A percentile compares a stretch with the other conserved stretches of the same genome.
Evolutionary conservation across 2,888 invertebrate species (phyloP).

Genomic region (Pyrgus malvae): DNA sequence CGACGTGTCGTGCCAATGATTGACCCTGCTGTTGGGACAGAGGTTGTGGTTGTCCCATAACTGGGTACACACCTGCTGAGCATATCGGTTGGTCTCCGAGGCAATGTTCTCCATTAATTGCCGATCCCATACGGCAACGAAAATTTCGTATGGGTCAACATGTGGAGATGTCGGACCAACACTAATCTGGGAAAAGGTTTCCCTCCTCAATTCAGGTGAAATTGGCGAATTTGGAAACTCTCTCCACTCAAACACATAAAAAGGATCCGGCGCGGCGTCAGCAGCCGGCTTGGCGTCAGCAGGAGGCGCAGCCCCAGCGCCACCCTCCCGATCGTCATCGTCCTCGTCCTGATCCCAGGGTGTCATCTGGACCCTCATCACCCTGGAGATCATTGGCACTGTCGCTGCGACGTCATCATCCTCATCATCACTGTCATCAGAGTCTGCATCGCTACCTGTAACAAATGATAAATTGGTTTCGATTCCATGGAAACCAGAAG

Average conservation of each 20-base stretch:
- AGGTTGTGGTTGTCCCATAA: background rate
- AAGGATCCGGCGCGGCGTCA: background rate
- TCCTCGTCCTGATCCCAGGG: background rate
- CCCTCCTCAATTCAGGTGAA: background rate
- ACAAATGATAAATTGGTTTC: background rate
- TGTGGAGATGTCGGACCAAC: background rate
- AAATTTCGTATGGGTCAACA: background rate
- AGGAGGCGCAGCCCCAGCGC: background rate
- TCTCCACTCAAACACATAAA: background rate
- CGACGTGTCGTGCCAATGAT: background rate
- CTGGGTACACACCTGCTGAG: background rate
- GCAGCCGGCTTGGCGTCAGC: background rate
- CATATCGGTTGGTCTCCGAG: background rate
- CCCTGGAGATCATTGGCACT: background rate
- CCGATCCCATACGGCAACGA: background rate
- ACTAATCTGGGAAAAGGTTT: background rate
- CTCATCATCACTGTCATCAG: background rate
- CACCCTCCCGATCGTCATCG: no score
- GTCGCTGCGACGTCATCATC: background rate
- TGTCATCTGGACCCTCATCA: background rate
- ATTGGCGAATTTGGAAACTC: background rate
- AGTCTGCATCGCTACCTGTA: background rate
- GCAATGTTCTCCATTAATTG: background rate
- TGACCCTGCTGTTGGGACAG: background rate
- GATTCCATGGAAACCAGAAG: no score